Evolutionary conservation across 2,888 invertebrate species (phyloP), one percentile per base, ranked within the genome.

Genomic region (Sicus ferrugineus): DNA sequence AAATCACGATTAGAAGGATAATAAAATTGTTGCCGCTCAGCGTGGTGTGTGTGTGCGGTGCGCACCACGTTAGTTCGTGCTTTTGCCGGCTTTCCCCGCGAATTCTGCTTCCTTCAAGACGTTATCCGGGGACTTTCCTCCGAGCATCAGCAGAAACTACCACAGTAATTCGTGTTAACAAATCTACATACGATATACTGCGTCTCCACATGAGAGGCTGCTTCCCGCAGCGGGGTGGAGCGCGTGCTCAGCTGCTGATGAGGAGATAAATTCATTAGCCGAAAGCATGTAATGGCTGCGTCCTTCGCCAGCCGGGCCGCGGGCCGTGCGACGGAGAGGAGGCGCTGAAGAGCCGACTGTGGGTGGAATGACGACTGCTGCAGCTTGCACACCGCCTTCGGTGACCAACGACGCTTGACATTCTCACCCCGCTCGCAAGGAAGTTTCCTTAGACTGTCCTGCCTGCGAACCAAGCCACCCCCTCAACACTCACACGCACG

Each of bases 201-300:
- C 75, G 76, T 73, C 71, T 74, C 72, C 73, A 66, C 78, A 77
- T 75, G 70, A 52, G 50, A n/a, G n/a, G n/a, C n/a, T 52, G 9
- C 19, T 7, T 34, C 54, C 4, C 23, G 54, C 14, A 3, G 54
- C 11, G 54, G n/a, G 23, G 67, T 23, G 46, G 38, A 30, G 48
- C 50, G 54, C 31, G 64, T 66, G 70, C 69, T 73, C 69, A 72
- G 80, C 75, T 78, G 77, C 81, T 83, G 81, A 82, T 81, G 83
- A 82, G 80, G 79, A 84, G 81, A 84, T 83, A 83, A 83, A 83
- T 83, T 84, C 82, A 83, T 83, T 83, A 84, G 80, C 79, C 82
- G 81, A 81, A 82, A 82, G 79, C 81, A 80, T 81, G 80, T 84
- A 83, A 83, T 84, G 83, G 73, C 72, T 72, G 73, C 74, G 73